Conservation (phyloP, 1,140 invertebrate genomes). For the Triops cancriformis region DNA sequence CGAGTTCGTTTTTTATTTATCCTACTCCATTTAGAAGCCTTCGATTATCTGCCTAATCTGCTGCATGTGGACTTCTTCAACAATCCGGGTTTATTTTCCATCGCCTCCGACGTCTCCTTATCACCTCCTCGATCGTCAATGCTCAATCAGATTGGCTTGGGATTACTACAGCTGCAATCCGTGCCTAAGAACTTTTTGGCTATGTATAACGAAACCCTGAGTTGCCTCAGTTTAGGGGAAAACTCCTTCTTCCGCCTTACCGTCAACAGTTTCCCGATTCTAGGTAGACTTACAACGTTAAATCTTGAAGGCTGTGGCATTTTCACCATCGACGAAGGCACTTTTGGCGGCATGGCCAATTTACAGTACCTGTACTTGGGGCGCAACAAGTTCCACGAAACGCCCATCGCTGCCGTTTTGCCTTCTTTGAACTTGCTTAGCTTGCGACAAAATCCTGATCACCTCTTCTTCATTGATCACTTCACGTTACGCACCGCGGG, state of each 20-base stretch:
- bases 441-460: conserved; percentile 25
- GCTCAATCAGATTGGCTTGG: conserved; percentile 23
- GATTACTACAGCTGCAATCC: conserved; percentile 18
- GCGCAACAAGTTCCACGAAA: conserved; percentile 23
- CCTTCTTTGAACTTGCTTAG: conserved; percentile 22
- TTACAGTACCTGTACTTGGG: conserved; percentile 25
- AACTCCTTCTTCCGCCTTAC: conserved; percentile 24
- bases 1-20: no score
- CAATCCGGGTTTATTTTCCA: conserved; percentile 23
- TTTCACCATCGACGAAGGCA: conserved; percentile 16
- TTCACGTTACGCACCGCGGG: conserved; percentile 14
- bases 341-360: conserved; percentile 19
- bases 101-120: neutral
- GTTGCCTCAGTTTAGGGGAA: conserved; percentile 16
- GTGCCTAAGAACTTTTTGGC: conserved; percentile 19
- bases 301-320: conserved; percentile 26
- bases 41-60: conserved; percentile 17
- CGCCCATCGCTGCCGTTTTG: conserved; percentile 15
- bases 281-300: neutral
- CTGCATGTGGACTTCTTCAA: conserved; percentile 28
- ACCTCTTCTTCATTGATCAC: neutral
- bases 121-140: neutral
- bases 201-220: conserved; percentile 5
- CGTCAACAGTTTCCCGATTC: neutral
- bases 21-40: conserved; percentile 20